Evolutionary conservation across 2,888 invertebrate species (phyloP).

Genomic region (Agrochola macilenta): DNA sequence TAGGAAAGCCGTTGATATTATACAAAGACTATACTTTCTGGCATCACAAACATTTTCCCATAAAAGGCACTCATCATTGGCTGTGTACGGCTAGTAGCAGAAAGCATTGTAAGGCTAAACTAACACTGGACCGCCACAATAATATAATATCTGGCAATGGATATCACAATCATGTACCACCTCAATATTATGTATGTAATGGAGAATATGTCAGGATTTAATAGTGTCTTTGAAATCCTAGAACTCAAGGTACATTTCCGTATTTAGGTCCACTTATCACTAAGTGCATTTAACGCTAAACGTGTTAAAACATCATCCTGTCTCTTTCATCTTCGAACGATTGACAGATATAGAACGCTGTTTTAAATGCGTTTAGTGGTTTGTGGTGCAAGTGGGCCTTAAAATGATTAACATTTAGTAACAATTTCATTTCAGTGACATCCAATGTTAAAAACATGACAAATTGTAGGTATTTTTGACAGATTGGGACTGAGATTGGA

Average conservation of each 20-base stretch:
- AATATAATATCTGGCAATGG: conserved; percentile 10
- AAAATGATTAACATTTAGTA: background rate
- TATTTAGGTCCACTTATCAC: background rate
- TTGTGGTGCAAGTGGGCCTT: background rate
- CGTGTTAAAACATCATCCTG: background rate
- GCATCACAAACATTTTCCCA: conserved; percentile 24
- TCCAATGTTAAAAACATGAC: background rate
- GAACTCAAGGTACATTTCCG: background rate
- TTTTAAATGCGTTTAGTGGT: background rate
- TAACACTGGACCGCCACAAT: conserved; percentile 12
- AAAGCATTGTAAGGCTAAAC: conserved; percentile 30
- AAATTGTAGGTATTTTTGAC: background rate
- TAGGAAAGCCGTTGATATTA: conserved; percentile 30
- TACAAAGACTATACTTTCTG: conserved; percentile 29
- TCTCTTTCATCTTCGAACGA: background rate
- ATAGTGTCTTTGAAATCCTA: background rate
- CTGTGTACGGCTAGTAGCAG: conserved; percentile 31
- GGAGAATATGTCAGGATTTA: conserved; percentile 23
- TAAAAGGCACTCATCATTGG: conserved; percentile 43
- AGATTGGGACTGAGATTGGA: background rate
- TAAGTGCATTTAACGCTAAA: background rate
- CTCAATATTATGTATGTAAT: conserved; percentile 16
- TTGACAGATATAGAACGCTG: too few relatives aligned
- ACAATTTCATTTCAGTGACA: background rate
- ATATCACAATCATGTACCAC: conserved; percentile 24